Base-by-base conservation (phyloP, 1,140 invertebrate species). In the Phthorimaea operculella region DNA sequence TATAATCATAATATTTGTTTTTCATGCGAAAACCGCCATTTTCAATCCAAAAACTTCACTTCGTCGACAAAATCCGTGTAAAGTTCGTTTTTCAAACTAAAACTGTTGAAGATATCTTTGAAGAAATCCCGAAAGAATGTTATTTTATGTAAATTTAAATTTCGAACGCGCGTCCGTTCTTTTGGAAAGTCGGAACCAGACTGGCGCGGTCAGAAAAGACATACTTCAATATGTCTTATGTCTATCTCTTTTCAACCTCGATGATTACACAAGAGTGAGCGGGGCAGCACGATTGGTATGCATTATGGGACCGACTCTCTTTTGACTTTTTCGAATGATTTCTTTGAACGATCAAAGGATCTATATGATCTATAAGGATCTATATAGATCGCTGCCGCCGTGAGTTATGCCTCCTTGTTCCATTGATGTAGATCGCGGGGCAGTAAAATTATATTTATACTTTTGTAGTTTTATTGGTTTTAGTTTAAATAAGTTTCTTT, bases 301-400 rank as follows among this genome's bases (percentile, higher is more conserved):
- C 44, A 47, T 47, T 47, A 47, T 47, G 44, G n/a, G n/a, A 47
- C 15, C 18, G 17, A 28, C 16, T 50, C 21, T 50, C 48, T 21
- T n/a, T 57, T 50, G 21, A 52, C 49, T 48, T 57, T 52, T 56
- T 56, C 48, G 47, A 28, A 52, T 57, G 55, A 52, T 57, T 57
- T 57, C 49, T 57, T 52, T 52, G 55, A 57, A 57, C 50, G 55
- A 48, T 51, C 51, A 54, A 48, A 51, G 55, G 49, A 52, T 57
- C 54, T 56, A 56, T 56, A 56, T 51, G 54, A 56, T 56, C 47
- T 56, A 56, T 28, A 28, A 51, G 51, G 54, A 56, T 56, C 47
- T 56, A 56, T 56, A 56, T 56, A 56, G 54, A 56, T 56, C 54
- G 48, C 21, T 56, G 51, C n/a, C 28, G 17, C 8, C 18, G 54